Conservation (phyloP, 1,140 invertebrate genomes). For the Saxidomus purpurata region DNA sequence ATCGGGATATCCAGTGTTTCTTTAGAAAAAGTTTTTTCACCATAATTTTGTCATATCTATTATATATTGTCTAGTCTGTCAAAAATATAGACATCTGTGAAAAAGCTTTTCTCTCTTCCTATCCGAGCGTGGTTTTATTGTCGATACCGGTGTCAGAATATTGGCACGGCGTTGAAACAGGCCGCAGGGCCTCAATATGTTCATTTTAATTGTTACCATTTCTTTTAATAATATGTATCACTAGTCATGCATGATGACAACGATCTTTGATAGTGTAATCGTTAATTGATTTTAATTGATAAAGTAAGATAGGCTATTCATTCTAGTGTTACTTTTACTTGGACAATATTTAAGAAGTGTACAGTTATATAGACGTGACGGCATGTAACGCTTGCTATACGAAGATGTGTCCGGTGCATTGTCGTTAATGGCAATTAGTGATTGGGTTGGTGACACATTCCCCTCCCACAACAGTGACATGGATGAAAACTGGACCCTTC, state of each 20-base stretch:
- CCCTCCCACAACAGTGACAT: too few species aligned
- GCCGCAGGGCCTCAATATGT: background rate
- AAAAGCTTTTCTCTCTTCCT: background rate
- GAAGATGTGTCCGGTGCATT: background rate
- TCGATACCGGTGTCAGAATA: background rate
- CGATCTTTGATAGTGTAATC: conserved; percentile 9
- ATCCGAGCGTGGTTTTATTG: background rate
- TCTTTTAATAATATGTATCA: conserved; percentile 6
- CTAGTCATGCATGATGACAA: background rate
- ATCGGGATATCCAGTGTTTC: too few species aligned
- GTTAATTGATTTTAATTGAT: conserved; percentile 42
- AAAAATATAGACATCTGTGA: conserved; percentile 7
- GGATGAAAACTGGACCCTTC: too few species aligned
- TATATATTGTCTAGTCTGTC: background rate
- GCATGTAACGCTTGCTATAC: background rate
- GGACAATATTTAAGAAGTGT: background rate
- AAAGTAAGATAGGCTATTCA: background rate
- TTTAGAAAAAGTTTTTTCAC: too few species aligned
- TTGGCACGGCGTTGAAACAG: conserved; percentile 8
- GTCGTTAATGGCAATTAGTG: background rate
- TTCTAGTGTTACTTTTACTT: background rate
- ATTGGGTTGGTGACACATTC: background rate
- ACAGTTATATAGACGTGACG: background rate
- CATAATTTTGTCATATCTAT: background rate
- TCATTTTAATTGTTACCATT: conserved; percentile 33